Evolutionary conservation across 2,113 vertebrate genomes (phyloP).

Genomic region (Emydura subglobosa): DNA sequence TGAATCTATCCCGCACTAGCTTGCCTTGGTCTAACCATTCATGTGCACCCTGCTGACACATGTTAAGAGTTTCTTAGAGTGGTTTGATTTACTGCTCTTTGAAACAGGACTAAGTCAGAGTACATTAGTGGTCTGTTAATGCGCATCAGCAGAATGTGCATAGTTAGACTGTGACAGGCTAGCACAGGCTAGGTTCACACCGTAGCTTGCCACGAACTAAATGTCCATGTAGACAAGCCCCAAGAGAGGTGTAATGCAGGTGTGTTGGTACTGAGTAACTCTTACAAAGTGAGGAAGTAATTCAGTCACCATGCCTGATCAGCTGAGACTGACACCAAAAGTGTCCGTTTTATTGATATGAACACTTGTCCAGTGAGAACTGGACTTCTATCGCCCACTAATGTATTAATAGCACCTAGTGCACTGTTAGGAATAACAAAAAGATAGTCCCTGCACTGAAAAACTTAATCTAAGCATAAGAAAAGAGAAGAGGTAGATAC

Average conservation of each 20-base stretch:
- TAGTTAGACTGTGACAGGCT: neutral
- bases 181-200: neutral
- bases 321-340: neutral
- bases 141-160: neutral
- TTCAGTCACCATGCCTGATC: neutral
- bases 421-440: neutral
- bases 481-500: rapidly evolving
- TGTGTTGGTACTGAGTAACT: neutral
- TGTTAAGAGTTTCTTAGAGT: neutral
- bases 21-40: too few relatives aligned
- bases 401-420: rapidly evolving
- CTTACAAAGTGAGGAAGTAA: neutral
- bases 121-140: neutral
- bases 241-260: neutral
- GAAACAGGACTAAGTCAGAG: neutral
- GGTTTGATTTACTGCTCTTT: neutral
- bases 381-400: neutral
- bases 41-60: too few relatives aligned
- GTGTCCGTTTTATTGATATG: neutral
- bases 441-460: neutral
- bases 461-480: neutral
- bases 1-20: too few relatives aligned
- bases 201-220: neutral
- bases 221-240: neutral
- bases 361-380: neutral